These are phyloP conservation scores for Stegostoma tigrinum DNA, from an alignment of 2,113 vertebrate genomes.

Conservation along the genomic window DNA sequence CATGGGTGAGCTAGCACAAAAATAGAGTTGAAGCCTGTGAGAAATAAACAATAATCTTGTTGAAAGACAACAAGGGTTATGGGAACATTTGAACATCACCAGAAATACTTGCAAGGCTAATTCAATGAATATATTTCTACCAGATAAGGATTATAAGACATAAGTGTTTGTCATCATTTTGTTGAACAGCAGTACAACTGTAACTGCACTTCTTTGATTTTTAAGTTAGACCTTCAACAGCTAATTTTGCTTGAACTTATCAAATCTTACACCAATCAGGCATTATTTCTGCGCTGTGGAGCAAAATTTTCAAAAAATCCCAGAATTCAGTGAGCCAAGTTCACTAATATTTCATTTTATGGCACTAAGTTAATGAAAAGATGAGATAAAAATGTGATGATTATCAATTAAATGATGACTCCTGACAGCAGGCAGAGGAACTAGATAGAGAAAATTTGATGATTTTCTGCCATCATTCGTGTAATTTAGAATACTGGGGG, in stretches of 20 bases:
- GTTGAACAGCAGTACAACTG: background rate
- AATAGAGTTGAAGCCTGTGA: too few relatives aligned
- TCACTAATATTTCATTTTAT: background rate
- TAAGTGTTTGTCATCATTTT: background rate
- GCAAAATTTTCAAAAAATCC: background rate
- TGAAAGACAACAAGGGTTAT: too few relatives aligned
- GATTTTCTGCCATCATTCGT: too few relatives aligned
- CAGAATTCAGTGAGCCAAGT: background rate
- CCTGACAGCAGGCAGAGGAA: background rate
- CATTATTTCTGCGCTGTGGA: background rate
- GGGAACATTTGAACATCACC: background rate
- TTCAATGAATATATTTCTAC: background rate
- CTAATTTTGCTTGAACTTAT: background rate
- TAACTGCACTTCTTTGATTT: background rate
- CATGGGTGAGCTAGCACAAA: too few relatives aligned
- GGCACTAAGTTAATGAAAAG: background rate
- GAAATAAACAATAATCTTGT: too few relatives aligned
- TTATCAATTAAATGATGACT: background rate
- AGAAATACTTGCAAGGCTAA: background rate
- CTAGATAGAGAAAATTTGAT: background rate
- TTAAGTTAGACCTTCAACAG: background rate
- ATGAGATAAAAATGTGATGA: background rate
- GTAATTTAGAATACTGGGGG: too few relatives aligned
- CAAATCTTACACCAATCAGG: background rate
- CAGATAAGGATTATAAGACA: background rate